Evolutionary conservation across 1,140 invertebrate species (phyloP).

Genomic region (Paracyclopina nana): DNA sequence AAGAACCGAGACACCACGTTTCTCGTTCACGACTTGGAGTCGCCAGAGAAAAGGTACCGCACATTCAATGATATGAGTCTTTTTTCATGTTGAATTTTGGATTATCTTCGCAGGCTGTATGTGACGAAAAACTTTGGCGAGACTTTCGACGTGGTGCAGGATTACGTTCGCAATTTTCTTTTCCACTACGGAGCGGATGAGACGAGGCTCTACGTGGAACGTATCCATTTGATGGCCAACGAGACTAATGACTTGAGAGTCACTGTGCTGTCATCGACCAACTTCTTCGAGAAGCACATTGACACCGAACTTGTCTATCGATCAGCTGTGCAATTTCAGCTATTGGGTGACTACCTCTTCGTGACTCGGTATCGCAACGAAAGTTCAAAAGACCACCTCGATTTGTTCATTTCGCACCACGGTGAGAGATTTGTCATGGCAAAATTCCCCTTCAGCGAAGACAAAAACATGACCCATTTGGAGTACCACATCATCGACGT

Average conservation of each 20-base stretch:
- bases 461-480: constrained; percentile 34
- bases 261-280: constrained; percentile 35
- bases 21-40: constrained; percentile 8
- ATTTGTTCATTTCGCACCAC: constrained; percentile 56
- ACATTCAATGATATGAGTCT: too few relatives aligned
- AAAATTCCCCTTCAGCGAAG: constrained; percentile 38
- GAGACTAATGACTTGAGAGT: too few relatives aligned
- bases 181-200: constrained; percentile 34
- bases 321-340: neutral
- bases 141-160: constrained; percentile 40
- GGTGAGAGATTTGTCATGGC: constrained; percentile 44
- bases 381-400: constrained; percentile 33
- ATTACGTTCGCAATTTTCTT: constrained; percentile 51
- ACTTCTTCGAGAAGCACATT: constrained; percentile 26
- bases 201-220: constrained; percentile 44
- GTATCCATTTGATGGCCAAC: constrained; percentile 35
- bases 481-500: constrained; percentile 68
- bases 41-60: too few relatives aligned
- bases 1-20: neutral
- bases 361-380: constrained; percentile 20
- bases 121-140: constrained; percentile 49
- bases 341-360: neutral
- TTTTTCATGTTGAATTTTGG: too few relatives aligned
- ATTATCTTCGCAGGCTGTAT: constrained; percentile 47
- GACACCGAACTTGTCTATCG: constrained; percentile 15